These are phyloP conservation scores for Akabosia matsudoensis DNA, from an alignment of 1,140 invertebrate genomes.

Conservation along the genomic window DNA sequence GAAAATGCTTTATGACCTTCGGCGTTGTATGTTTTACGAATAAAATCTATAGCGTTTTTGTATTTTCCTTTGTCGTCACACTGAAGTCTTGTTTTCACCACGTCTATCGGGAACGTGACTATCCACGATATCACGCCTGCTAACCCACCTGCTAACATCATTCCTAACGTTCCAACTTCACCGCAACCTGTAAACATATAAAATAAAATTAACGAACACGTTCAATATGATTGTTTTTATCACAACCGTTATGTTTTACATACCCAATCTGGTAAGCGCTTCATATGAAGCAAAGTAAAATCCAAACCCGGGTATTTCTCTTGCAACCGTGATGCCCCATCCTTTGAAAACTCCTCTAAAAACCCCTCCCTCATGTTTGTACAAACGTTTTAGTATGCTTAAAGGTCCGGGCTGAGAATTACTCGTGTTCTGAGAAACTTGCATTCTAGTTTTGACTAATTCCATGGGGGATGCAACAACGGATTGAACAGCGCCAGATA, in stretches of 20 bases:
- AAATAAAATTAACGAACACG: neutral
- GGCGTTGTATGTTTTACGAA: constrained; percentile 61
- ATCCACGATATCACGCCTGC: constrained; percentile 84
- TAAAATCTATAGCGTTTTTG: constrained; percentile 67
- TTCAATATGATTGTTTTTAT: constrained; percentile 42
- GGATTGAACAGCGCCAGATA: constrained; percentile 72
- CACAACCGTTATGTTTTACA: neutral
- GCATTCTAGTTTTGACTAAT: constrained; percentile 78
- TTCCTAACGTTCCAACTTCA: constrained; percentile 53
- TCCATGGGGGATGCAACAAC: constrained; percentile 82
- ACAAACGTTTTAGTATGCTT: constrained; percentile 64
- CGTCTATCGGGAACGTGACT: constrained; percentile 79
- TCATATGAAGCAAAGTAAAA: constrained; percentile 74
- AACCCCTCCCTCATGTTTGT: constrained; percentile 58
- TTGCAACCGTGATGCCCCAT: constrained; percentile 65
- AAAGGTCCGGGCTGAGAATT: constrained; percentile 53
- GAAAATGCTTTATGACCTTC: constrained; percentile 69
- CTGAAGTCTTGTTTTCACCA: constrained; percentile 84
- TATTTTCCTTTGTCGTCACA: constrained; percentile 65
- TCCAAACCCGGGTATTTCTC: constrained; percentile 65
- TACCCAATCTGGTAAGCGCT: constrained; percentile 54
- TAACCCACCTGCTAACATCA: constrained; percentile 73
- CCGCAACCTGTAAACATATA: constrained; percentile 17
- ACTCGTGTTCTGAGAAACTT: constrained; percentile 55
- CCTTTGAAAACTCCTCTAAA: constrained; percentile 69